A percentile compares a stretch with the other conserved stretches of the same genome.
phyloP scores from a whole-genome alignment of 2,797 vertebrate genomes.

The Hypotaenidia okinawae region DNA sequence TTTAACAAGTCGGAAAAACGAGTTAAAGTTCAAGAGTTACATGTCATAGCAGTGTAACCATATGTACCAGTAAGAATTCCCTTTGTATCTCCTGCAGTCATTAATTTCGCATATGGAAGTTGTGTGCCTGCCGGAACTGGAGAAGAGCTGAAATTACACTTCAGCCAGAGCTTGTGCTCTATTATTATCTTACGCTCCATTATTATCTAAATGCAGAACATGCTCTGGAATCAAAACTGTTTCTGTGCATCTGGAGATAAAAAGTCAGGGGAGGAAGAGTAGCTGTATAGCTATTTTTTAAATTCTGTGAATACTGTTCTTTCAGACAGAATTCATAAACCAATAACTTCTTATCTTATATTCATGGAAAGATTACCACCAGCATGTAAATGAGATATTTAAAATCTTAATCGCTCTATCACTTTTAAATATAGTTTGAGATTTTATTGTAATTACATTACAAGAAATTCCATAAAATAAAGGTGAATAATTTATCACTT shows the following conservation, averaged over 20 bases:
- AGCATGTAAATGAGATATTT: conserved; percentile 30
- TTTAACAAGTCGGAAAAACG: neutral
- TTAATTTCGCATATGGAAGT: conserved; percentile 21
- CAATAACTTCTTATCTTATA: conserved; percentile 41
- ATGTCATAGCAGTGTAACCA: neutral
- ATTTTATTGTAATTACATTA: conserved; percentile 10
- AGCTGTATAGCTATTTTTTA: conserved; percentile 7
- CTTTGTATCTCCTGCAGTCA: conserved; percentile 22
- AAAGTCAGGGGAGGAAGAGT: conserved; percentile 5
- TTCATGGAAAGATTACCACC: conserved; percentile 31
- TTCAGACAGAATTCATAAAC: conserved; percentile 59
- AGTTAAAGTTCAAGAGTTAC: neutral
- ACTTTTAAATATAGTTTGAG: conserved; percentile 13
- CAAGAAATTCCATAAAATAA: conserved; percentile 34
- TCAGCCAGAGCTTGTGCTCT: conserved; percentile 14
- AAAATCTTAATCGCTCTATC: conserved; percentile 32
- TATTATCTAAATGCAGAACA: conserved; percentile 58
- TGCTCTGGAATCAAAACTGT: conserved; percentile 47
- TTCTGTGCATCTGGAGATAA: conserved; percentile 45
- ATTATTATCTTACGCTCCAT: conserved; percentile 28
- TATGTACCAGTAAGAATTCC: neutral
- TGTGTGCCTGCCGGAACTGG: conserved; percentile 20
- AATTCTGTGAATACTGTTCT: conserved; percentile 19
- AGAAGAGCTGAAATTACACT: conserved; percentile 35
- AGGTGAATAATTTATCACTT: neutral